Evolutionary conservation across 2,113 vertebrate species (phyloP).

Genomic region (Candoia aspera): DNA sequence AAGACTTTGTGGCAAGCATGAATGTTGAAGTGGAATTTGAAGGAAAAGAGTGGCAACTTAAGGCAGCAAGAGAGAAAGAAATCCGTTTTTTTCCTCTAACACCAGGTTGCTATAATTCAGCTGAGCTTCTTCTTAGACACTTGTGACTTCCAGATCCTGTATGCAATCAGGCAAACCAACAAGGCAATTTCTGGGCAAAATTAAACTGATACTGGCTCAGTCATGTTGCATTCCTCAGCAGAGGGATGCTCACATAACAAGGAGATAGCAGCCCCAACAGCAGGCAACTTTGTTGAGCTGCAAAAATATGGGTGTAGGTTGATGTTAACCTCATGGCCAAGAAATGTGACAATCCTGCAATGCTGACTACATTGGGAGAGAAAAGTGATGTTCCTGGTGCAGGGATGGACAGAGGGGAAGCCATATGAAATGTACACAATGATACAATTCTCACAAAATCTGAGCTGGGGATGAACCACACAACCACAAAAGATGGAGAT

Average conservation of each 20-base stretch:
- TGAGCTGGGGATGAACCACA: neutral
- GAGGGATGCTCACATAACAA: neutral
- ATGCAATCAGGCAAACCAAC: neutral
- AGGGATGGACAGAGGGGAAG: neutral
- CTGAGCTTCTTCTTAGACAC: neutral
- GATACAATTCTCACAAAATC: neutral
- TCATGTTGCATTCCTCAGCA: neutral
- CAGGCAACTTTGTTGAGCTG: conserved; percentile 14
- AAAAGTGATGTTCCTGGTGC: neutral
- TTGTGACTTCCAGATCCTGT: neutral
- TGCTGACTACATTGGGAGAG: neutral
- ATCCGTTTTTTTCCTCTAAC: neutral
- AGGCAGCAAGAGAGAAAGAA: neutral
- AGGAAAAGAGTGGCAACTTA: neutral
- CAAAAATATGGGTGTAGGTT: conserved; percentile 25
- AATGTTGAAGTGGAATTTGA: neutral
- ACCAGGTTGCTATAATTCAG: neutral
- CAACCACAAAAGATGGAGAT: neutral
- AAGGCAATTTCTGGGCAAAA: neutral
- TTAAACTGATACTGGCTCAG: neutral
- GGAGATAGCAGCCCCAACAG: neutral
- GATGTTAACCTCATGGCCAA: neutral
- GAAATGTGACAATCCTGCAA: neutral
- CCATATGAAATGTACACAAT: neutral
- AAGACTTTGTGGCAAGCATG: neutral